Evolutionary conservation across 2,113 vertebrate genomes (phyloP).

Genomic region (Coturnix japonica): DNA sequence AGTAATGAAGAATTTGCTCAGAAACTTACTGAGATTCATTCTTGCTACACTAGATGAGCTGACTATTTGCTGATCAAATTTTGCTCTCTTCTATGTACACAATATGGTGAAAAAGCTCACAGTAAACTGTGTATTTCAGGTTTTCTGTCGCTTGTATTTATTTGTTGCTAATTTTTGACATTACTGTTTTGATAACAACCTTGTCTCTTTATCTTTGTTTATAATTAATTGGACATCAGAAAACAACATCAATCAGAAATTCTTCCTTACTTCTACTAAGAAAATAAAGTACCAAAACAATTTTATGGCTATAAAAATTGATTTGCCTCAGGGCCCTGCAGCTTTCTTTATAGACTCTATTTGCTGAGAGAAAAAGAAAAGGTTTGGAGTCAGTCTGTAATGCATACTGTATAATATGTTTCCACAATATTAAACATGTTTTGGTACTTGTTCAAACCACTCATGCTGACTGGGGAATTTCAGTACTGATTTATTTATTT

Average conservation of each 20-base stretch:
- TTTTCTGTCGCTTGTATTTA: slow-evolving; percentile 34
- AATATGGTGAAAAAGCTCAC: not conserved
- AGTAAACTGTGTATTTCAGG: slow-evolving; percentile 10
- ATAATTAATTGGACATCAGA: slow-evolving; percentile 53
- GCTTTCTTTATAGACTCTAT: slow-evolving; percentile 8
- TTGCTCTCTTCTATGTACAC: not conserved
- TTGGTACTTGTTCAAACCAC: not conserved
- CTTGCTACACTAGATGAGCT: not conserved
- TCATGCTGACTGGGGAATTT: slow-evolving; percentile 3
- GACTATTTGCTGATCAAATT: not conserved
- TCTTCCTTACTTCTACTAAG: not conserved
- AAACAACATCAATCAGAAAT: slow-evolving; percentile 39
- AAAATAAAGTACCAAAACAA: slow-evolving; percentile 48
- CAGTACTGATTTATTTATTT: not conserved
- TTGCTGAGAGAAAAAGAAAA: slow-evolving; percentile 23
- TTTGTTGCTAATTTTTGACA: slow-evolving; percentile 18
- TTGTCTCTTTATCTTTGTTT: slow-evolving; percentile 24
- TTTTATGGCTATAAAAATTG: slow-evolving; percentile 53
- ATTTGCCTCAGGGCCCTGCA: slow-evolving; percentile 17
- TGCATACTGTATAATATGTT: not conserved
- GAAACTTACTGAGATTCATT: not conserved
- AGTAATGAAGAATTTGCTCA: not conserved
- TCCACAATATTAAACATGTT: slow-evolving; percentile 1
- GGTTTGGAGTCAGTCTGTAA: not conserved
- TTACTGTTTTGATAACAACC: slow-evolving; percentile 14